A percentile compares a stretch with the other conserved stretches of the same genome.
phyloP scores from a whole-genome alignment of 2,113 vertebrate species.

The Osmerus mordax region DNA sequence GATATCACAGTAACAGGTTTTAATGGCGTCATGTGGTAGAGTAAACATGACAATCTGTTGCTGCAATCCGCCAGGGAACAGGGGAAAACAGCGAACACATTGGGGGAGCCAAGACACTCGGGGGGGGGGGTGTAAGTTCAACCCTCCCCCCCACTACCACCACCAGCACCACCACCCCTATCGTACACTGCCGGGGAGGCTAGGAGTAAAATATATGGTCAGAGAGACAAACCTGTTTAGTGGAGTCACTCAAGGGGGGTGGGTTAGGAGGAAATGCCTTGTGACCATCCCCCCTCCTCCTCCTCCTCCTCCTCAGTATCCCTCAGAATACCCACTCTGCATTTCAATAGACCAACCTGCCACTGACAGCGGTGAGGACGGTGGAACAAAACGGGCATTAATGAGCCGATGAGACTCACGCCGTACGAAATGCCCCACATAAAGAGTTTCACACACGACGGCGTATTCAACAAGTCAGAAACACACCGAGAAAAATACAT shows the following conservation, averaged over 20 bases:
- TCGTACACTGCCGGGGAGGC: conserved; percentile 39
- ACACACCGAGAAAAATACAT: not conserved
- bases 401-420: conserved; percentile 40
- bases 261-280: conserved; percentile 73
- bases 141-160: conserved; percentile 48
- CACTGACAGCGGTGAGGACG: conserved; percentile 57
- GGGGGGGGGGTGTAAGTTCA: conserved; percentile 60
- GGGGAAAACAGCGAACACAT: conserved; percentile 55
- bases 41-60: conserved; percentile 75
- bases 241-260: conserved; percentile 69
- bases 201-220: conserved; percentile 54
- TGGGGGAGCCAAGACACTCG: conserved; percentile 58
- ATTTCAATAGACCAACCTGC: conserved; percentile 70
- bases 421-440: conserved; percentile 34
- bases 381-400: conserved; percentile 49
- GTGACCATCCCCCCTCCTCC: conserved; percentile 46
- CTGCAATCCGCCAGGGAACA: conserved; percentile 67
- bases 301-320: conserved; percentile 53
- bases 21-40: conserved; percentile 72
- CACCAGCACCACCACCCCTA: conserved; percentile 15
- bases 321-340: conserved; percentile 64
- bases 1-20: conserved; percentile 75
- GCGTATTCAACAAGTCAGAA: conserved; percentile 72
- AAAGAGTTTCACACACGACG: conserved; percentile 37
- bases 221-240: conserved; percentile 67